Evolutionary conservation across 1,140 invertebrate species (phyloP), one percentile per base, ranked within the genome.

Genomic region (Branchinecta lindahli): DNA sequence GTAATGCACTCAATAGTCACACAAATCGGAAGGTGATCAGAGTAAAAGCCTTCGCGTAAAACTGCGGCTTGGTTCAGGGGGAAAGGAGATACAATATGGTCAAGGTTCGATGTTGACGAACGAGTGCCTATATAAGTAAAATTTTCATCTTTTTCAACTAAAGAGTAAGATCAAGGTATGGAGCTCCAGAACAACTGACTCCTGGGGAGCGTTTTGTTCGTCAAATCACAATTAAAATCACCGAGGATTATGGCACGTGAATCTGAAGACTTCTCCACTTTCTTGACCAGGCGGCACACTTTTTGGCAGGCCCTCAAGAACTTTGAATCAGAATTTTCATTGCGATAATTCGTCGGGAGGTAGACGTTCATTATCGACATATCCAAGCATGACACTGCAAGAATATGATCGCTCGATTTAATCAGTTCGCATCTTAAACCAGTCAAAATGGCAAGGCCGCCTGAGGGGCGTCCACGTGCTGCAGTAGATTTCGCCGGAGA

Each of bases 141-240:
- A 52, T 52, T n/a, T 52, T 52, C 47, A 52, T 52, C 47, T n/a
- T 52, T 52, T 52, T 52, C 47, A 52, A 52, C 47, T n/a, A 52
- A n/a, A 52, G 47, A 52, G 47, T 52, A 52, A 52, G n/a, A 52
- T 52, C 9, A n/a, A 9, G 47, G 47, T 9, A 52, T 52, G 47
- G 47, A 52, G 9, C 47, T 52, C 47, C 47, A 52, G 47, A 52
- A n/a, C 47, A 52, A 52, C 9, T 52, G 47, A 52, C 47, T 52
- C 47, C 47, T 52, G 9, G n/a, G 47, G 47, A 52, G 47, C 9
- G 47, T 52, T 52, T 52, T n/a, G 47, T 52, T 52, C n/a, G 47
- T 52, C 47, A 52, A 52, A n/a, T 52, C 47, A 52, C 47, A 52
- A 52, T 52, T 52, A 52, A 52, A 52, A 52, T 52, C 47, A 52